Base-by-base conservation (phyloP, 2,888 invertebrate genomes). In the Cataglyphis livida region DNA sequence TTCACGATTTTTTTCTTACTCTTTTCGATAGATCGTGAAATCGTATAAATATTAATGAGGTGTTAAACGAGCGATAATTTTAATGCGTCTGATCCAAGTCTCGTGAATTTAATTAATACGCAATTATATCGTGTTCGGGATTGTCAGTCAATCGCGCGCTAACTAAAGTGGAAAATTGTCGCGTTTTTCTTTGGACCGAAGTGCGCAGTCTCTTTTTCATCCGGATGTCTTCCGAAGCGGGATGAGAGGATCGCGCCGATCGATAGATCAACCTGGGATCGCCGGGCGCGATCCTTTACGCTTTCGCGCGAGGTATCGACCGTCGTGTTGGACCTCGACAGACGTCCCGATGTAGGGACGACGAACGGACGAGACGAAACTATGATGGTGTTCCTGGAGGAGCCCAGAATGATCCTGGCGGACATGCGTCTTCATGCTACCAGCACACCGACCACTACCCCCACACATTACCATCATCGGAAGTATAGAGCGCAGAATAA, bases 341-440 rank as follows among this genome's bases (percentile, higher is more conserved):
- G 57, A 62, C 54, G 79, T 79, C 84, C 87, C 84, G 81, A 91
- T 93, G 93, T 92, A 91, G 92, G 89, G 87, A 84, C 90, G 88
- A 90, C 83, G 83, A 86, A 87, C 70, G 90, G 75, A 64, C 59
- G 41, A 54, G 70, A 83, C 84, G 74, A 59, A 84, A 76, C 44
- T 90, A 93, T 91, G 83, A 94, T 94, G 94, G 94, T 94, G 89
- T 94, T 94, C 87, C 89, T 94, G 71, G 94, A 94, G 91, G 93
- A 94, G 85, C 92, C 94, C 75, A 94, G 92, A 90, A 94, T 94
- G 94, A 94, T 94, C 86, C 94, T 94, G 87, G 92, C 94, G 90
- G 94, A 94, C 86, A 94, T 94, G 93, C 91, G 93, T 54, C 90
- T 94, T 73, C 93, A 94, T 89, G 94, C 94, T 18, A 94, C 93